Percentiles rank a stretch among this genome's conserved stretches.
These are phyloP conservation scores for Eupithecia inturbata DNA, from an alignment of 2,888 invertebrate genomes.

Conservation along the genomic window DNA sequence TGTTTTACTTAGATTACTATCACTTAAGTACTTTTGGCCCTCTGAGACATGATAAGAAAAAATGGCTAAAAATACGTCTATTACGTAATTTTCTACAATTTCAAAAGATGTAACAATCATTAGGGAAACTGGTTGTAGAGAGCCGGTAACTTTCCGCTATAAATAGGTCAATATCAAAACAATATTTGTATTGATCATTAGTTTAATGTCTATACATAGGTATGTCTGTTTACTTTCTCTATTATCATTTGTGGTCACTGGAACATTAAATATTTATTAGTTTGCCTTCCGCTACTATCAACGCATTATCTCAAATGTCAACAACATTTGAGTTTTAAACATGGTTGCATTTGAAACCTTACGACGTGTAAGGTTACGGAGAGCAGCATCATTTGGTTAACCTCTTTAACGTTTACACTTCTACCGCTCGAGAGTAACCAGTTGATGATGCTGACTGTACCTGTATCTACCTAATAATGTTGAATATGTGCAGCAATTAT, in stretches of 20 bases:
- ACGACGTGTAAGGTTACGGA: too few relatives aligned
- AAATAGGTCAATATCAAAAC: slow-evolving; percentile 76
- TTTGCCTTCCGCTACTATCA: slow-evolving; percentile 51
- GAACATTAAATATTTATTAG: slow-evolving; percentile 63
- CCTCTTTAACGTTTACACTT: too few relatives aligned
- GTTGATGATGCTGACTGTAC: too few relatives aligned
- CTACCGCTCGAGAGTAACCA: too few relatives aligned
- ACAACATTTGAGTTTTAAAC: slow-evolving; percentile 2
- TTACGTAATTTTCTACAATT: not conserved
- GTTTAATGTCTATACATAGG: slow-evolving; percentile 49
- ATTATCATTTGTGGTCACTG: slow-evolving; percentile 76
- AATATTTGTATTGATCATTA: slow-evolving; percentile 61
- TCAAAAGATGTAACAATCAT: not conserved
- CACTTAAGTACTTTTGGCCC: not conserved
- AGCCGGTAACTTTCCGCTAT: slow-evolving; percentile 52
- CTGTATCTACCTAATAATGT: too few relatives aligned
- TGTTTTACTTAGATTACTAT: slow-evolving; percentile 10
- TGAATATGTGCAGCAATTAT: not conserved
- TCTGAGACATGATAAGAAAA: not conserved
- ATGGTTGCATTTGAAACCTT: not conserved
- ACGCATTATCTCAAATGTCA: not conserved
- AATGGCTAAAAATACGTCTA: not conserved
- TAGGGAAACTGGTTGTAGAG: not conserved
- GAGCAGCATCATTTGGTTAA: too few relatives aligned
- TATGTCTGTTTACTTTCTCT: slow-evolving; percentile 74